These are phyloP conservation scores for Apostichopus parvimensis DNA, from an alignment of 35 echinoderm and acorn worm species.

Conservation along the genomic window DNA sequence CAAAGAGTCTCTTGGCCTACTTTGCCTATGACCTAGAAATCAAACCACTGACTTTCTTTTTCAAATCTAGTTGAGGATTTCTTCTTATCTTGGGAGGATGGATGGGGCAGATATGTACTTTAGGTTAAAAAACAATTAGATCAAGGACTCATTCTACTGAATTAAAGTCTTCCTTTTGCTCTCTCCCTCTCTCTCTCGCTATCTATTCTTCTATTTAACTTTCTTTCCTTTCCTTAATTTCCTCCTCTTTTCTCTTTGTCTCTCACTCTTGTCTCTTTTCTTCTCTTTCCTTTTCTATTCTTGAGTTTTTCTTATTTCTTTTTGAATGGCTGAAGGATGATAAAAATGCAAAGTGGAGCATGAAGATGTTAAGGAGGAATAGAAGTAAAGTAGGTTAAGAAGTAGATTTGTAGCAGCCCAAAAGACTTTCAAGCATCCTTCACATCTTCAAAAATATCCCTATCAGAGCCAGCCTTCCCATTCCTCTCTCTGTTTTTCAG, in stretches of 20 bases:
- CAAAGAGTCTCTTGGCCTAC: constrained; percentile 33
- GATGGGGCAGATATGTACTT: not conserved
- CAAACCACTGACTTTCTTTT: not conserved
- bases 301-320: not conserved
- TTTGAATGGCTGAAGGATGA: not conserved
- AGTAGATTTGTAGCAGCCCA: not conserved
- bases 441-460: not conserved
- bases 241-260: not conserved
- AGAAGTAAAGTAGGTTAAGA: constrained; percentile 36
- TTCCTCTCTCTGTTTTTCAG: not conserved
- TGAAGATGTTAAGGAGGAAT: constrained; percentile 24
- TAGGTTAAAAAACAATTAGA: constrained; percentile 4
- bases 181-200: not conserved
- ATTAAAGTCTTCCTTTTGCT: not conserved
- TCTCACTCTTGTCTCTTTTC: not conserved
- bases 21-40: constrained; percentile 33
- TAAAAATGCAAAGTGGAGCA: constrained; percentile 21
- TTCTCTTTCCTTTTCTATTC: not conserved
- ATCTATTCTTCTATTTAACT: not conserved
- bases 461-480: not conserved
- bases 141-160: constrained; percentile 2
- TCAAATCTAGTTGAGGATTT: not conserved
- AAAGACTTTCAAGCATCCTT: constrained; percentile 11
- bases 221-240: no score
- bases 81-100: not conserved